Evolutionary conservation across 2,888 invertebrate species (phyloP).

Genomic region (Eristalis pertinax): DNA sequence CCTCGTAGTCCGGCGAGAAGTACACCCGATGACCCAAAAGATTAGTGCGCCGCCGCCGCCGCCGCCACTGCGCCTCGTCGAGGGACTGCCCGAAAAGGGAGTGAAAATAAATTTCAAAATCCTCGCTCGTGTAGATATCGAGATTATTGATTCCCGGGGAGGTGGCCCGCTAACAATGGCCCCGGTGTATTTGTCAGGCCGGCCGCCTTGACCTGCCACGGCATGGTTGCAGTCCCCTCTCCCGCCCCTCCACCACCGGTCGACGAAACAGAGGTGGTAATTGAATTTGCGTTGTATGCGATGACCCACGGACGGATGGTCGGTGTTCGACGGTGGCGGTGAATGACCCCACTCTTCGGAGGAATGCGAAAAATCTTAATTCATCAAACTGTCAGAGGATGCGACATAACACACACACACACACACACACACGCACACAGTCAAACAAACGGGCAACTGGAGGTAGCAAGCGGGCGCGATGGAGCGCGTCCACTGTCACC

Average conservation of each 20-base stretch:
- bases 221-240: neutral
- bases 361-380: slow-evolving; percentile 66
- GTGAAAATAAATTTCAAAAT: slow-evolving; percentile 65
- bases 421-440: too few relatives aligned
- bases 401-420: slow-evolving; percentile 52
- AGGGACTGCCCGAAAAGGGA: slow-evolving; percentile 56
- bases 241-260: neutral
- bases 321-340: slow-evolving; percentile 12
- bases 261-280: slow-evolving; percentile 46
- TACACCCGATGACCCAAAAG: slow-evolving; percentile 68
- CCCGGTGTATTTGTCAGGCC: neutral
- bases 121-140: slow-evolving; percentile 50
- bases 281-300: slow-evolving; percentile 57
- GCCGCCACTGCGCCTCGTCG: neutral
- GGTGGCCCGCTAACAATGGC: slow-evolving; percentile 44
- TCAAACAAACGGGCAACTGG: neutral
- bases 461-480: slow-evolving; percentile 42
- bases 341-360: slow-evolving; percentile 37
- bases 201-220: slow-evolving; percentile 33
- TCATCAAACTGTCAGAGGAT: slow-evolving; percentile 67
- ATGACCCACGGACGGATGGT: neutral
- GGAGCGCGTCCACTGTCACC: slow-evolving; percentile 9
- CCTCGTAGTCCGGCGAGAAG: slow-evolving; percentile 7
- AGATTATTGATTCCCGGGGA: slow-evolving; percentile 65
- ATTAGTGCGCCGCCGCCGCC: slow-evolving; percentile 26